Evolutionary conservation across 2,797 vertebrate species (phyloP).

Genomic region (Dryobates pubescens): DNA sequence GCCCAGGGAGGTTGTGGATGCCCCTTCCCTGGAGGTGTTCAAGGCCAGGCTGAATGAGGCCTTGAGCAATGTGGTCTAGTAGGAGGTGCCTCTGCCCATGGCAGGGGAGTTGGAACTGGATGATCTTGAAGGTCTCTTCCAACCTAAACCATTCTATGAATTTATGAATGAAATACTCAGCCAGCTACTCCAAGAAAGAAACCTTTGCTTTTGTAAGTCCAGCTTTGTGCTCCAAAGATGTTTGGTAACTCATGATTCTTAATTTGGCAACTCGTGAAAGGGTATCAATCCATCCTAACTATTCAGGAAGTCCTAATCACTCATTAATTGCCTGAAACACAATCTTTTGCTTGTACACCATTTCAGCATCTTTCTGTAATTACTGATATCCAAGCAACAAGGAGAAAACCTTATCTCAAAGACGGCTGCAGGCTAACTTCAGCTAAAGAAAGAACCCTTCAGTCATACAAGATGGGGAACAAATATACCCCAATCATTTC

Average conservation of each 20-base stretch:
- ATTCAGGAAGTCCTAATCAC: not conserved
- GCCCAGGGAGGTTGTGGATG: too few relatives aligned
- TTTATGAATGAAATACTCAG: not conserved
- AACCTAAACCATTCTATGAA: too few relatives aligned
- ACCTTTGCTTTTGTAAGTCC: accelerated
- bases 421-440: not conserved
- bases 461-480: not conserved
- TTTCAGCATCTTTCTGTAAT: not conserved
- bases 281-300: not conserved
- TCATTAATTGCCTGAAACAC: not conserved
- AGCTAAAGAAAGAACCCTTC: not conserved
- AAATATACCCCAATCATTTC: not conserved
- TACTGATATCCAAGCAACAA: not conserved
- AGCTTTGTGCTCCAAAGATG: not conserved
- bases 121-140: too few relatives aligned
- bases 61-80: too few relatives aligned
- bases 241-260: not conserved
- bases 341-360: not conserved
- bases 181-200: not conserved
- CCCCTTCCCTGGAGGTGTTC: too few relatives aligned
- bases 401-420: not conserved
- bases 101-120: too few relatives aligned
- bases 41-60: too few relatives aligned
- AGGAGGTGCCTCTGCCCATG: too few relatives aligned
- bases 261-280: not conserved